phyloP scores from a whole-genome alignment of 2,797 vertebrate genomes.

The Parotocinclus haroldoi region DNA sequence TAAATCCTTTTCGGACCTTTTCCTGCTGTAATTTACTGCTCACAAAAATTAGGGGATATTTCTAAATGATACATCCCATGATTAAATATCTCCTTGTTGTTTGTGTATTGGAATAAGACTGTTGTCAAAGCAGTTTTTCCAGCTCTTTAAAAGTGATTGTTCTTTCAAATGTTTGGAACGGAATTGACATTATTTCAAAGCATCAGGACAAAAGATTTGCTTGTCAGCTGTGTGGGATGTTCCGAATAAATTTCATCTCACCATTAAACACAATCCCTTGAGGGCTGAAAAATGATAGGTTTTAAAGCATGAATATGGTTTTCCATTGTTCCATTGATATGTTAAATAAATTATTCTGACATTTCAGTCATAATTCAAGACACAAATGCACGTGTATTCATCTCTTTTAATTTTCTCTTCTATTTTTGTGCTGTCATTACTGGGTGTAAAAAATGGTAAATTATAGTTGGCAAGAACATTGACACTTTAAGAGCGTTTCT shows the following conservation, averaged over 20 bases:
- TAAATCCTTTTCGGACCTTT: too few species aligned
- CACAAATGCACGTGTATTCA: not conserved
- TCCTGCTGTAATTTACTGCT: not conserved
- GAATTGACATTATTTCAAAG: not conserved
- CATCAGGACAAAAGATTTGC: too few species aligned
- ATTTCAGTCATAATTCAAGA: conserved; percentile 7
- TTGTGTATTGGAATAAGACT: too few species aligned
- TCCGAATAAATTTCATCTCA: conserved; percentile 15
- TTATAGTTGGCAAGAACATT: too few species aligned
- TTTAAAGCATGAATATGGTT: conserved; percentile 16
- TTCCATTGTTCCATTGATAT: conserved; percentile 10
- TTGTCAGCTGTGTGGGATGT: too few species aligned
- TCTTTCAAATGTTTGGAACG: conserved; percentile 36
- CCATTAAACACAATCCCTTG: conserved; percentile 26
- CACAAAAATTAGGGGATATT: too few species aligned
- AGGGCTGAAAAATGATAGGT: conserved; percentile 18
- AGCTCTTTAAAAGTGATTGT: conserved; percentile 24
- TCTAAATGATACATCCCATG: too few species aligned
- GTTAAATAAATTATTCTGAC: conserved; percentile 5
- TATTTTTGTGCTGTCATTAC: not conserved
- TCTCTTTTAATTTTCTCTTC: not conserved
- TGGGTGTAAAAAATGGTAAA: too few species aligned
- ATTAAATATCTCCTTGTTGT: too few species aligned
- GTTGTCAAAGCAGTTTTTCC: conserved; percentile 45
- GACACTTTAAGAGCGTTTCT: too few species aligned